These are phyloP conservation scores for Nycteola revayana DNA, from an alignment of 2,888 invertebrate genomes.

Conservation along the genomic window DNA sequence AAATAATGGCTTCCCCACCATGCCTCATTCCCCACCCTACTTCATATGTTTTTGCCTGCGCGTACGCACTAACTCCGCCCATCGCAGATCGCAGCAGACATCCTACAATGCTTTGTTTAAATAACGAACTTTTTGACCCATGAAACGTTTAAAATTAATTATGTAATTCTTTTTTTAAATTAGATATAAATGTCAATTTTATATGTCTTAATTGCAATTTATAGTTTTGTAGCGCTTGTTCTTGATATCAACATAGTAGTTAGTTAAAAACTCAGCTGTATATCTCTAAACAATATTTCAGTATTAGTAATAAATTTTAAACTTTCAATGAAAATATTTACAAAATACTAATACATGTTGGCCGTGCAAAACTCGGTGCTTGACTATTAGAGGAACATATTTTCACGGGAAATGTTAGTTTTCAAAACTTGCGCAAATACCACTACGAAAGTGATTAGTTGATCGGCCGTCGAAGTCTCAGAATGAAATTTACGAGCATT, in stretches of 20 bases:
- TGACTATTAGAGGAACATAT: slow-evolving; percentile 16
- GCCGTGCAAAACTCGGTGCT: neutral
- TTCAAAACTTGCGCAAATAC: slow-evolving; percentile 59
- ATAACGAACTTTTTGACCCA: slow-evolving; percentile 48
- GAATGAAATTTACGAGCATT: slow-evolving; percentile 76
- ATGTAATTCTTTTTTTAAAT: slow-evolving; percentile 18
- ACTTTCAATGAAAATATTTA: neutral
- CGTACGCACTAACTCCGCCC: slow-evolving; percentile 61
- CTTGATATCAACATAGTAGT: too few species aligned
- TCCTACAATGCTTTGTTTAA: slow-evolving; percentile 61
- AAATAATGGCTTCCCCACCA: slow-evolving; percentile 31
- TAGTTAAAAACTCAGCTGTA: too few species aligned
- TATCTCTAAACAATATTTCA: too few species aligned
- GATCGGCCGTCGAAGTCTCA: slow-evolving; percentile 60
- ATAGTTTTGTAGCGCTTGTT: too few species aligned
- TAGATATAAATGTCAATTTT: too few species aligned
- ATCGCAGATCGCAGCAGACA: slow-evolving; percentile 37
- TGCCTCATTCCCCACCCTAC: slow-evolving; percentile 34
- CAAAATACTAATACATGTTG: slow-evolving; percentile 1
- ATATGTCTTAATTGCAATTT: too few species aligned
- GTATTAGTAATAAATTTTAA: too few species aligned
- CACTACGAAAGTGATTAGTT: slow-evolving; percentile 65
- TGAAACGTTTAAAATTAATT: slow-evolving; percentile 37
- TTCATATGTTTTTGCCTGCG: slow-evolving; percentile 37
- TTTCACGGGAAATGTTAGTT: slow-evolving; percentile 45